These are phyloP conservation scores for Drosophila lacertosa DNA, from an alignment of 1,140 invertebrate species.

Conservation along the genomic window DNA sequence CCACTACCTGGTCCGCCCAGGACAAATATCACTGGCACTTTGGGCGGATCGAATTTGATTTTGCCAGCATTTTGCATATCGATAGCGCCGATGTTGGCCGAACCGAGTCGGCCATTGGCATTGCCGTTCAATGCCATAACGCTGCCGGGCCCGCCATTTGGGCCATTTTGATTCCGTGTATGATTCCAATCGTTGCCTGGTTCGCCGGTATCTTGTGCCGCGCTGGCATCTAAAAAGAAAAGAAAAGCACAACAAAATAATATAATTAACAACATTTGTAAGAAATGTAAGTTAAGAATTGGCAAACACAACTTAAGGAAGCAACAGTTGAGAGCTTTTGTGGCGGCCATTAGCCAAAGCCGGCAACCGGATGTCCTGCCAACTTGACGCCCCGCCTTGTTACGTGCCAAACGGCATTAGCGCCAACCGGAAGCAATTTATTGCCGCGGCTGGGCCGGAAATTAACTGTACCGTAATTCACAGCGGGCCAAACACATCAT, in stretches of 20 bases:
- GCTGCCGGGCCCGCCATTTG: slow-evolving; percentile 47
- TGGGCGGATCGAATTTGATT: slow-evolving; percentile 92
- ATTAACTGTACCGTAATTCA: slow-evolving; percentile 33
- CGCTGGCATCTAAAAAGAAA: slow-evolving; percentile 88
- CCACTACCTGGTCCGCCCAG: slow-evolving; percentile 95
- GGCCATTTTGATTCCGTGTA: slow-evolving; percentile 75
- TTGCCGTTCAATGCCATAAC: slow-evolving; percentile 44
- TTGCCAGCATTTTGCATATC: slow-evolving; percentile 90
- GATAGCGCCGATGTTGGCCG: slow-evolving; percentile 65
- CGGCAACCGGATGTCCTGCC: slow-evolving; percentile 62
- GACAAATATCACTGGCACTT: slow-evolving; percentile 94
- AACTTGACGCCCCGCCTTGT: slow-evolving; percentile 46
- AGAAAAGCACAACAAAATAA: neutral
- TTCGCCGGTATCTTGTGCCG: slow-evolving; percentile 88
- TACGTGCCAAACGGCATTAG: slow-evolving; percentile 58
- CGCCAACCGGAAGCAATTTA: slow-evolving; percentile 62
- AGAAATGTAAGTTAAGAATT: too few species aligned
- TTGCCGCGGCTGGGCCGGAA: slow-evolving; percentile 28
- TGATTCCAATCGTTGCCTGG: slow-evolving; percentile 85
- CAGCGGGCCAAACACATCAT: slow-evolving; percentile 58
- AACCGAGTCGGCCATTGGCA: slow-evolving; percentile 39
- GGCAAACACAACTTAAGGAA: slow-evolving; percentile 1
- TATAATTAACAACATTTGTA: too few species aligned
- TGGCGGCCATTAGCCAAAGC: slow-evolving; percentile 46
- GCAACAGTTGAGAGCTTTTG: slow-evolving; percentile 61